Evolutionary conservation across 2,113 vertebrate species (phyloP), one percentile per base, ranked within the genome.

Genomic region (Otis tarda): DNA sequence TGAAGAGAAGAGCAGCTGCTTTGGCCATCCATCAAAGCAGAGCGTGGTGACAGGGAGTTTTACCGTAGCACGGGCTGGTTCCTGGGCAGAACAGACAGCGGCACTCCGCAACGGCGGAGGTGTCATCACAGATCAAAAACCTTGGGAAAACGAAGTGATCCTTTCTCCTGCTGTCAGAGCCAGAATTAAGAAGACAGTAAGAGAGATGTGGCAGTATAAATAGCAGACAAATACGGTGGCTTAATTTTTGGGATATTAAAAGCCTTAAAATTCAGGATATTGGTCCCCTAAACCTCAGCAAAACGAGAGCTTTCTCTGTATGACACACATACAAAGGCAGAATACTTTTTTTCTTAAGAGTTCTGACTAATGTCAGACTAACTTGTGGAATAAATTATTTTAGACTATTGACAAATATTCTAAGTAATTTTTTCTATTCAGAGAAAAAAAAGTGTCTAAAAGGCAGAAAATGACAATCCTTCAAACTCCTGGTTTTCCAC

Each of bases 21-120:
- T 45, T 76, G 94, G 91, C 82, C 95, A 95, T 97, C 93, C 93
- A 83, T 97, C 96, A 97, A 73, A 55, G 24, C 27, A 25, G 52
- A 53, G 52, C 14, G 7, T 14, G 52, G 50, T 24, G 47, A 50
- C 50, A 24, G 50, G 23, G 12, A 11, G 50, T 25, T 24, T 53
- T 25, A 53, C 52, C 12, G 52, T 53, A 25, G 14, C 52, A 15
- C 52, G 12, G 12, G 24, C 52, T 25, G 24, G 6, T 53, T 27
- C 52, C 12, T 27, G 52, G 23, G 47, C 47, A 49, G 47, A 49
- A 49, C 18, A 53, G 73, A 7, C 70, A 81, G 77, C 53, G 83
- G 82, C 80, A 53, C 28, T 20, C 52, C 35, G 39, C 93, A 71
- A 65, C 96, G 88, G 81, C n/a, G 85, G 77, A 93, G 61, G 45